Evolutionary conservation across 2,888 invertebrate genomes (phyloP).

Genomic region (Parnassius apollo): DNA sequence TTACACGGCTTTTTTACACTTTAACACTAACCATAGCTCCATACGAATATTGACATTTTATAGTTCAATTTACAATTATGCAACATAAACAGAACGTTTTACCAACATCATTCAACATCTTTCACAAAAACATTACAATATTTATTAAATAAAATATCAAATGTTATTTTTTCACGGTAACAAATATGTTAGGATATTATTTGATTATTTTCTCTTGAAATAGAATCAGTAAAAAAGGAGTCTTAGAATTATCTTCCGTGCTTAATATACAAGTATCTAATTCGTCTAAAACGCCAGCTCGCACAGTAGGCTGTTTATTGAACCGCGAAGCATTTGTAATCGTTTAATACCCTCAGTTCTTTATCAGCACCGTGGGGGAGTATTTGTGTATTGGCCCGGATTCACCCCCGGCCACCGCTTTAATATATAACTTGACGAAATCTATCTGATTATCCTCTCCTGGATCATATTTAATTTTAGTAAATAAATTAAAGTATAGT

Average conservation of each 20-base stretch:
- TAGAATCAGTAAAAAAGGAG: too few species aligned
- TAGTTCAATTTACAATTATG: too few species aligned
- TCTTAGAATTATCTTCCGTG: slow-evolving; percentile 6
- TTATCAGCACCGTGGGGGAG: slow-evolving; percentile 71
- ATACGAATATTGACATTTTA: too few species aligned
- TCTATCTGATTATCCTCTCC: slow-evolving; percentile 61
- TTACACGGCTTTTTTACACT: too few species aligned
- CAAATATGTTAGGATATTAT: too few species aligned
- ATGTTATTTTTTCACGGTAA: too few species aligned
- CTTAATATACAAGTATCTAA: slow-evolving; percentile 48
- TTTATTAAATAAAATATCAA: too few species aligned
- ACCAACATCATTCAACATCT: too few species aligned
- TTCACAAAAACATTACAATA: too few species aligned
- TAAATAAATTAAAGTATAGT: slow-evolving; percentile 1
- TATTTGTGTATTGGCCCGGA: slow-evolving; percentile 50
- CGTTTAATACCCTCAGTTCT: slow-evolving; percentile 82
- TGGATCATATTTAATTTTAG: slow-evolving; percentile 15
- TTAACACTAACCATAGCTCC: too few species aligned
- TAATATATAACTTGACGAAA: slow-evolving; percentile 73
- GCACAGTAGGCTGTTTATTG: slow-evolving; percentile 73
- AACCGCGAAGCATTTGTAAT: slow-evolving; percentile 81
- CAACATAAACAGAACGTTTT: too few species aligned
- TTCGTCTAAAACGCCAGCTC: slow-evolving; percentile 64
- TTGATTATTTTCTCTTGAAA: too few species aligned
- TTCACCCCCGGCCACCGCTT: slow-evolving; percentile 51